Conservation (phyloP, 2,113 vertebrate genomes). For the Cololabis saira region DNA sequence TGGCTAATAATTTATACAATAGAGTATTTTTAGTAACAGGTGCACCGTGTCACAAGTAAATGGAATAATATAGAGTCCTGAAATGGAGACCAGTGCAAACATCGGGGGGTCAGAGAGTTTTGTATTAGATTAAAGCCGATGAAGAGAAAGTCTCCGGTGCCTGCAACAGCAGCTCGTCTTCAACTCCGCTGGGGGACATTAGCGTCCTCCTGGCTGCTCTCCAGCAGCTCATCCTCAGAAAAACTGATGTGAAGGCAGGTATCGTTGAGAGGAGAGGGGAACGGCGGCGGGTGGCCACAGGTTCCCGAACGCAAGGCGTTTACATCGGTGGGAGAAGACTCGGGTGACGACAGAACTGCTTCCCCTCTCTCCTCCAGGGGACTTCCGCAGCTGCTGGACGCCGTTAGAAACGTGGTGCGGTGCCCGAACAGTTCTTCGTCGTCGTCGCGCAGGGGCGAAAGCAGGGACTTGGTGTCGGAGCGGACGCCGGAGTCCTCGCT, state of each 20-base stretch:
- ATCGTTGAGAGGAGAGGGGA: constrained; percentile 75
- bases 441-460: constrained; percentile 53
- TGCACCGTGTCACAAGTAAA: constrained; percentile 47
- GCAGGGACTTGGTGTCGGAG: constrained; percentile 74
- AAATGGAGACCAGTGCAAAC: constrained; percentile 50
- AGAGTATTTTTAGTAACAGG: constrained; percentile 37
- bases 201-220: constrained; percentile 71
- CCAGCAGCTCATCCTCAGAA: constrained; percentile 86
- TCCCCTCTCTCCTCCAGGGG: constrained; percentile 59
- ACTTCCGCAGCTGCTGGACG: constrained; percentile 72
- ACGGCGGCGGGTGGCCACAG: constrained; percentile 58
- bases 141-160: constrained; percentile 20
- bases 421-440: constrained; percentile 75
- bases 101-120: constrained; percentile 21
- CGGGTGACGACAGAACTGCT: neutral
- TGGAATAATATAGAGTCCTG: constrained; percentile 42
- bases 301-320: constrained; percentile 30
- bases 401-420: constrained; percentile 62
- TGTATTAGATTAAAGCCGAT: constrained; percentile 46
- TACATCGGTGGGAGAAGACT: constrained; percentile 17
- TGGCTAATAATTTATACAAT: constrained; percentile 57
- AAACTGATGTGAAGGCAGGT: constrained; percentile 89
- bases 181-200: constrained; percentile 60
- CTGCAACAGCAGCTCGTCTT: neutral
- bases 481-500: constrained; percentile 79